These are phyloP conservation scores for Drosophila emarginata DNA, from an alignment of 2,888 invertebrate genomes.

Conservation along the genomic window DNA sequence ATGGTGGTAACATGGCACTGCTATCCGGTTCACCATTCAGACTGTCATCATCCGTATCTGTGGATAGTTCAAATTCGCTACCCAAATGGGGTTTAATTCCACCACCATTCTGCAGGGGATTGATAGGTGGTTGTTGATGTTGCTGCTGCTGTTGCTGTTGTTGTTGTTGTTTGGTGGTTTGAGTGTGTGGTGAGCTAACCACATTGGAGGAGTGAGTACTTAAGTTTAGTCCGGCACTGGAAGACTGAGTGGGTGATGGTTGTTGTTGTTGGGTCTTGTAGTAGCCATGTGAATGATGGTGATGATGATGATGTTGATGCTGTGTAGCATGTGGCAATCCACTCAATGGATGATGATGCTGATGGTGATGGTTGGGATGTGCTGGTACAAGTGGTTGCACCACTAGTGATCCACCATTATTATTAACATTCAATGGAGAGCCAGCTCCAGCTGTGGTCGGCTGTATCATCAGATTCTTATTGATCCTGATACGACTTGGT, in stretches of 20 bases:
- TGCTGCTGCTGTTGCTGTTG: constrained; percentile 46
- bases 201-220: constrained; percentile 80
- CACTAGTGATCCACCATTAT: background rate
- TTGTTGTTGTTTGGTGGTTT: constrained; percentile 42
- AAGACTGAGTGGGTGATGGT: constrained; percentile 78
- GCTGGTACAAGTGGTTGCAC: background rate
- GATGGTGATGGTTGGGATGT: constrained; percentile 4
- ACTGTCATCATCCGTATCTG: constrained; percentile 89
- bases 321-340: background rate
- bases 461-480: constrained; percentile 80
- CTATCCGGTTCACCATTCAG: constrained; percentile 82
- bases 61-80: constrained; percentile 87
- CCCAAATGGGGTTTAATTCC: constrained; percentile 58
- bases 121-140: constrained; percentile 31
- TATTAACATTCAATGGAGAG: constrained; percentile 33
- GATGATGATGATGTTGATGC: constrained; percentile 6
- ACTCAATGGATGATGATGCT: background rate
- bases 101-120: constrained; percentile 24
- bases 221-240: constrained; percentile 70
- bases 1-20: constrained; percentile 81
- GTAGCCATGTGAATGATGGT: constrained; percentile 33
- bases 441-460: constrained; percentile 64
- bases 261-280: constrained; percentile 58
- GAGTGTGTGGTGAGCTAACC: constrained; percentile 80
- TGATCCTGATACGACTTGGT: constrained; percentile 81